These are phyloP conservation scores for Megaptera novaeangliae DNA, from an alignment of 2,113 vertebrate species.

Conservation along the genomic window DNA sequence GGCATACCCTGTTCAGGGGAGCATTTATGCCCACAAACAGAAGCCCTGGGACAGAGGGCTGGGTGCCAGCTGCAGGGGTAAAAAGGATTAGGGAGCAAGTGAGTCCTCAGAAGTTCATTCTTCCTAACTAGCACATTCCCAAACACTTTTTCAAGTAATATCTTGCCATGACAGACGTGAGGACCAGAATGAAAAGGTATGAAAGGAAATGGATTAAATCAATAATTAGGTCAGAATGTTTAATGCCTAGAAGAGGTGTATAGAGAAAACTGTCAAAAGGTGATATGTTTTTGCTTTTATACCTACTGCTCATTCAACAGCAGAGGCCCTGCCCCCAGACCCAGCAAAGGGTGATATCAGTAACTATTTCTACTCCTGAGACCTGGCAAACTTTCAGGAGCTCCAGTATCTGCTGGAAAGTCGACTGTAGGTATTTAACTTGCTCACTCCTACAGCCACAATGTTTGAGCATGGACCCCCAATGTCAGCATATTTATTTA, in stretches of 20 bases:
- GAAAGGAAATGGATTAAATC: background rate
- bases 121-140: background rate
- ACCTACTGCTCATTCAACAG: background rate
- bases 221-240: background rate
- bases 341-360: rapidly evolving
- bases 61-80: background rate
- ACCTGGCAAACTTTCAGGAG: background rate
- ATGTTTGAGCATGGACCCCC: background rate
- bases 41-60: background rate
- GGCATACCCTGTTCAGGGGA: background rate
- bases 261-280: background rate
- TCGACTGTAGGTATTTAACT: background rate
- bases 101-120: background rate
- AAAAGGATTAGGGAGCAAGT: background rate
- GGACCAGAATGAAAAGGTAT: background rate
- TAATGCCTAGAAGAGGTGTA: background rate
- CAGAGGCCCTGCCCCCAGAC: background rate
- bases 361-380: background rate
- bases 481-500: background rate
- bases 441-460: background rate
- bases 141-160: background rate
- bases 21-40: background rate
- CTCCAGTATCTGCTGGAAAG: background rate
- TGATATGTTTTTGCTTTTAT: background rate
- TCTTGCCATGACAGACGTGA: background rate